Percentiles rank a stretch among this genome's conserved stretches.
These are phyloP conservation scores for Drosophila ochracea DNA, from an alignment of 2,888 invertebrate species.

Conservation along the genomic window DNA sequence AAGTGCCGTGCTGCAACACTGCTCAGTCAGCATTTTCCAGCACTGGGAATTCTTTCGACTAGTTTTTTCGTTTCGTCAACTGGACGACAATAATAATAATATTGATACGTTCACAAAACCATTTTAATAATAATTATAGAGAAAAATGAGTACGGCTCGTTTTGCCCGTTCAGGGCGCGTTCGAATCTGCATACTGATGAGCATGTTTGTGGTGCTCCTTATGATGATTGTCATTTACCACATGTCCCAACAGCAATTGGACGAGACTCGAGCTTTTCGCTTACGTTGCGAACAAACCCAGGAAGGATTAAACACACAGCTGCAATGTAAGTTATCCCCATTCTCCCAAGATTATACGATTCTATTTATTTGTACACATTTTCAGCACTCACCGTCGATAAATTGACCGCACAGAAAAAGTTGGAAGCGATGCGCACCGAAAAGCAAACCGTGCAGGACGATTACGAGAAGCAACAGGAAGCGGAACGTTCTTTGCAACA, in stretches of 20 bases:
- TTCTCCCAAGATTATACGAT: background rate
- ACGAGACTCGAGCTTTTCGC: conserved; percentile 86
- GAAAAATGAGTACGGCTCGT: conserved; percentile 85
- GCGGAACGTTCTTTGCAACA: conserved; percentile 86
- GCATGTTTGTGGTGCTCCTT: conserved; percentile 86
- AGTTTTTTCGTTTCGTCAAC: conserved; percentile 40
- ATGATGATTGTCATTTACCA: conserved; percentile 87
- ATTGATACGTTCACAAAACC: conserved; percentile 13
- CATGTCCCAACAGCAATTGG: conserved; percentile 87
- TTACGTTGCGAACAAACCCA: conserved; percentile 87
- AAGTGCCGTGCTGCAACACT: conserved; percentile 24
- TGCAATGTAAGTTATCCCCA: conserved; percentile 86
- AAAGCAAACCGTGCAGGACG: conserved; percentile 86
- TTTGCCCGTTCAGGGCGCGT: conserved; percentile 87
- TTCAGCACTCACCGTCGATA: conserved; percentile 87
- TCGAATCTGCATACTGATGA: conserved; percentile 87
- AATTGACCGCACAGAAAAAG: conserved; percentile 87
- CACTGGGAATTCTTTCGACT: conserved; percentile 51
- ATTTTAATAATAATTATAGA: background rate
- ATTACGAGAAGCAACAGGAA: conserved; percentile 86
- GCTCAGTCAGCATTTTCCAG: conserved; percentile 36
- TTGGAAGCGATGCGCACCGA: conserved; percentile 87
- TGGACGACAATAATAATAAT: conserved; percentile 37
- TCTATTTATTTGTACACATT: conserved; percentile 67
- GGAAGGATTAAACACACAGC: conserved; percentile 87